These are phyloP conservation scores for Galemys pyrenaicus DNA, from an alignment of 2,113 vertebrate genomes.

Conservation along the genomic window DNA sequence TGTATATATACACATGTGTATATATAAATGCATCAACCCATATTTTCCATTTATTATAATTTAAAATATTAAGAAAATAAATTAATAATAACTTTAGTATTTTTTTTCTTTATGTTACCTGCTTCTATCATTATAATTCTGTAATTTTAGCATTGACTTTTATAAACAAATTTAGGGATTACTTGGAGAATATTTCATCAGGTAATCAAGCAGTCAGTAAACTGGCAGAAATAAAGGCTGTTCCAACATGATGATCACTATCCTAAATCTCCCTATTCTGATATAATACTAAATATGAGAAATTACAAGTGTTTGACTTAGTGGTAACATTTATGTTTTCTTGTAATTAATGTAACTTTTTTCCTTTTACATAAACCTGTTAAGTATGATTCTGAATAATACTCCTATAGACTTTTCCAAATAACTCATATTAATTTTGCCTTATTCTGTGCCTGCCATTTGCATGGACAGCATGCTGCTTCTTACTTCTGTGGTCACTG, in stretches of 20 bases:
- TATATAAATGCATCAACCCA: neutral
- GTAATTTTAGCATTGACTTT: neutral
- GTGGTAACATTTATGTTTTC: neutral
- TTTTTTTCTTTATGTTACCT: no score
- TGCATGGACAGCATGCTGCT: neutral
- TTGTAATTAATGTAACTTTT: neutral
- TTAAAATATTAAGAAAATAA: neutral
- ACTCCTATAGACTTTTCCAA: neutral
- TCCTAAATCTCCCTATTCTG: neutral
- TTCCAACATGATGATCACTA: neutral
- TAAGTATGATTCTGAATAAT: neutral
- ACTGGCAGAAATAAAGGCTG: neutral
- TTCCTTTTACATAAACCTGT: neutral
- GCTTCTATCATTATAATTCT: neutral
- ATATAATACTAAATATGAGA: neutral
- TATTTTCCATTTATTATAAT: neutral
- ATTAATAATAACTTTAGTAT: neutral
- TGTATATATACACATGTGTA: neutral
- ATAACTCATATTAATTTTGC: neutral
- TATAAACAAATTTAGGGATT: neutral
- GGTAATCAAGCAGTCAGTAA: neutral
- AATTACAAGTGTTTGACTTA: neutral
- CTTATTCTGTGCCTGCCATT: neutral
- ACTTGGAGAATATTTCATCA: neutral
- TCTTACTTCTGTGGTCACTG: fast-evolving